Conservation (phyloP, 2,888 invertebrate species). For the Hypolimnas misippus region DNA sequence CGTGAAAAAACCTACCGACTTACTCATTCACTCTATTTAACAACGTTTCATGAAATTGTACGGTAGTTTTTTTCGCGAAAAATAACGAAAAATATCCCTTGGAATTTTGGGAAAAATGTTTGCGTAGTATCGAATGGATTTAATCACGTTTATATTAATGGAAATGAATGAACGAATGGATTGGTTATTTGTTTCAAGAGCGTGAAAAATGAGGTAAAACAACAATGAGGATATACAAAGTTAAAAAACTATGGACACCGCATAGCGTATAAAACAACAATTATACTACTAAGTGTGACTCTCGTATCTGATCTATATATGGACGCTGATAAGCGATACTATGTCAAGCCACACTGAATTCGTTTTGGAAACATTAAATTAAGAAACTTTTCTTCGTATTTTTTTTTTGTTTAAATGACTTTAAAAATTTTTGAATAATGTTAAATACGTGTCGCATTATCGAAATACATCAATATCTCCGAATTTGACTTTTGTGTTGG, state of each 20-base stretch:
- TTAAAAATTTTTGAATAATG: no score
- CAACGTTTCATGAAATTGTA: conserved; percentile 10
- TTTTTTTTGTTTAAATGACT: no score
- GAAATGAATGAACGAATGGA: background rate
- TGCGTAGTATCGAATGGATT: background rate
- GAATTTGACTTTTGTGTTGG: no score
- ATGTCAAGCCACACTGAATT: no score
- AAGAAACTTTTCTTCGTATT: no score
- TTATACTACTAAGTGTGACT: no score
- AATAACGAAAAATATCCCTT: conserved; percentile 5
- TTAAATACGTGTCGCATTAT: no score
- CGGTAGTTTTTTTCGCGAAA: background rate
- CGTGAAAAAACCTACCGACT: conserved; percentile 24
- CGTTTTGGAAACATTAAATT: no score
- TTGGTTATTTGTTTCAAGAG: background rate
- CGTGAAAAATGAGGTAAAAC: background rate
- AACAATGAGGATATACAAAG: background rate
- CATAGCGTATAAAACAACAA: no score
- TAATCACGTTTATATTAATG: background rate
- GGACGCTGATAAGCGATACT: no score
- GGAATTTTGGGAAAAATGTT: background rate
- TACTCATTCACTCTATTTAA: conserved; percentile 17
- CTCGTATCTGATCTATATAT: no score
- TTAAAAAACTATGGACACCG: background rate
- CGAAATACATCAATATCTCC: no score